Evolutionary conservation across 2,797 vertebrate genomes (phyloP).

Genomic region (Typhlichthys eigenmanni): DNA sequence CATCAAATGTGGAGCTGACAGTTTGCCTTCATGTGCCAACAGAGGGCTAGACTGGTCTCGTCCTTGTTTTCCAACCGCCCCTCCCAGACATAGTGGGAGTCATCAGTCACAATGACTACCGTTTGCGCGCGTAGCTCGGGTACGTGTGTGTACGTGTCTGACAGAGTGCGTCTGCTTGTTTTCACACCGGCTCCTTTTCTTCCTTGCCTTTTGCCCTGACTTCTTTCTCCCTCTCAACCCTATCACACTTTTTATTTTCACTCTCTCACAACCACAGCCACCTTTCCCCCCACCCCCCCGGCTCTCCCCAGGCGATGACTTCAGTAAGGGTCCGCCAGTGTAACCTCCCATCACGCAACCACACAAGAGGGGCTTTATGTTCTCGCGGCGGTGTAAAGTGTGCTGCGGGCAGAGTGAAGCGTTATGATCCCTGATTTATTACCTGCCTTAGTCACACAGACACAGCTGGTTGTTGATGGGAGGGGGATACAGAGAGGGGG

Average conservation of each 20-base stretch:
- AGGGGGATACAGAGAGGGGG: slow-evolving; percentile 3
- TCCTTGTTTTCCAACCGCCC: slow-evolving; percentile 28
- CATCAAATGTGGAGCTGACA: slow-evolving; percentile 29
- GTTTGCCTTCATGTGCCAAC: slow-evolving; percentile 25
- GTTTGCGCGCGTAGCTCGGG: too few relatives aligned
- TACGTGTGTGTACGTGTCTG: slow-evolving; percentile 5
- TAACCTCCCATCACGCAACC: slow-evolving; percentile 11
- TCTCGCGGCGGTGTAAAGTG: slow-evolving; percentile 25
- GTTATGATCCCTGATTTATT: slow-evolving; percentile 67
- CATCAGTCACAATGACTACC: too few relatives aligned
- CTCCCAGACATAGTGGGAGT: not conserved
- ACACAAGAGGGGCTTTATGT: slow-evolving; percentile 32
- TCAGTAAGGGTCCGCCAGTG: not conserved
- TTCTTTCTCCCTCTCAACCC: not conserved
- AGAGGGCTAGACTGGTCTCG: slow-evolving; percentile 45
- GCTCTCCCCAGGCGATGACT: not conserved
- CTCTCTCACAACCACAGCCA: not conserved
- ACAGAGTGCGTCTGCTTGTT: slow-evolving; percentile 7
- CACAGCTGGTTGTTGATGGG: slow-evolving; percentile 39
- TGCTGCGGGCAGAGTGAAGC: slow-evolving; percentile 36
- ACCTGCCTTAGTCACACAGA: slow-evolving; percentile 48
- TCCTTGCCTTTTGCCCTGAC: not conserved
- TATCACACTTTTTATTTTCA: not conserved
- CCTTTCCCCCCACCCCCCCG: not conserved
- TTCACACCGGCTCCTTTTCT: not conserved